Percentiles rank a stretch among this genome's conserved stretches.
phyloP scores from a whole-genome alignment of 37 sponge, comb jelly and placozoan species.

The Halisarca cf. caerulea region DNA sequence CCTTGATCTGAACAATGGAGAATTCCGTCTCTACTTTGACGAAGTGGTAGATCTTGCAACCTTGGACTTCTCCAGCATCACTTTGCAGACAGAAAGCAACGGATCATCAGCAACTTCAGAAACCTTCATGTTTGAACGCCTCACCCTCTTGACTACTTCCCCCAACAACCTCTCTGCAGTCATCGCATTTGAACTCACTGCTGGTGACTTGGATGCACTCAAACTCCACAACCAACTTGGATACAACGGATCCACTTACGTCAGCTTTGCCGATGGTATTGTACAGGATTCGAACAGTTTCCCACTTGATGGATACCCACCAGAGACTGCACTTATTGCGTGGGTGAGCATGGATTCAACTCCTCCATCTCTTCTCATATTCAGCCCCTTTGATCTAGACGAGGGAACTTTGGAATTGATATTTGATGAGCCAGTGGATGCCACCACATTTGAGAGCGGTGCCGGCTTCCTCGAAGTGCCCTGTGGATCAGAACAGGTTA shows the following conservation, averaged over 20 bases:
- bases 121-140: conserved; percentile 25
- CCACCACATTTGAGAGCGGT: conserved; percentile 26
- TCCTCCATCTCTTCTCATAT: conserved; percentile 39
- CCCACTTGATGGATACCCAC: conserved; percentile 55
- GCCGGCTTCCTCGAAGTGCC: conserved; percentile 23
- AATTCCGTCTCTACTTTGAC: conserved; percentile 56
- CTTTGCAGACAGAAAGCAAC: conserved; percentile 51
- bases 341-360: conserved; percentile 54
- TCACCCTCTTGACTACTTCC: conserved; percentile 18
- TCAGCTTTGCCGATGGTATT: conserved; percentile 40
- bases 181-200: conserved; percentile 38
- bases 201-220: conserved; percentile 49
- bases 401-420: conserved; percentile 46
- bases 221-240: conserved; percentile 55
- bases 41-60: conserved; percentile 60
- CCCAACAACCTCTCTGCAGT: conserved; percentile 54
- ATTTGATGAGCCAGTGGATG: conserved; percentile 76
- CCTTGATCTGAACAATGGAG: conserved; percentile 70
- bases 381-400: conserved; percentile 52
- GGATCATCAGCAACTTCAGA: conserved; percentile 2
- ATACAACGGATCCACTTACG: conserved; percentile 57
- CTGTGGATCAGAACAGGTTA: not conserved
- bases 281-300: conserved; percentile 59
- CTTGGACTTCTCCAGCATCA: conserved; percentile 57
- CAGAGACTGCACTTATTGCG: conserved; percentile 52